These are phyloP conservation scores for Platycnemis pennipes DNA, from an alignment of 2,888 invertebrate genomes.

Conservation along the genomic window DNA sequence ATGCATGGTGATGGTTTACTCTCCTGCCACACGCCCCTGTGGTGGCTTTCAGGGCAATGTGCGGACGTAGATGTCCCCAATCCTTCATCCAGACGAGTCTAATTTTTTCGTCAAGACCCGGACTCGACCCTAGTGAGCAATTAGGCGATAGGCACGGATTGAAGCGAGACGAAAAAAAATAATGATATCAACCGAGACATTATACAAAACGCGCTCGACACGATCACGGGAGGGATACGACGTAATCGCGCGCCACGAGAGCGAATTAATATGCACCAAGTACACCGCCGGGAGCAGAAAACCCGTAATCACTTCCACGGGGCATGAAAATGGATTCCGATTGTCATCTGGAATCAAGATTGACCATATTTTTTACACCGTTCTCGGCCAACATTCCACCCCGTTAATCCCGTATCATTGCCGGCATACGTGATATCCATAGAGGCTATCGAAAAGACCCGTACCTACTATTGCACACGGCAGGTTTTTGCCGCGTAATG, in stretches of 20 bases:
- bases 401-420: not conserved
- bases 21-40: too few relatives aligned
- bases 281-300: not conserved
- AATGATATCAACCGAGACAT: not conserved
- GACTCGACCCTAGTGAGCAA: too few relatives aligned
- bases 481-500: not conserved
- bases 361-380: not conserved
- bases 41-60: too few relatives aligned
- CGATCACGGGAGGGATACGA: not conserved
- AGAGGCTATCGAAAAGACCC: not conserved
- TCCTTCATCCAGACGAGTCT: too few relatives aligned
- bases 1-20: too few relatives aligned
- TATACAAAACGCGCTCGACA: not conserved
- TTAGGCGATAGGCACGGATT: too few relatives aligned
- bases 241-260: not conserved
- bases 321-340: not conserved
- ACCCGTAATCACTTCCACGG: not conserved
- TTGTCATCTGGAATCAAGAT: conserved; percentile 19
- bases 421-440: not conserved
- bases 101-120: too few relatives aligned
- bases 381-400: not conserved
- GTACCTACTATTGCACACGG: not conserved
- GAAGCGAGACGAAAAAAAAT: too few relatives aligned
- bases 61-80: too few relatives aligned
- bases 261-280: not conserved